Conservation (phyloP, 2,888 invertebrate genomes). For the Gryllus longicercus region DNA sequence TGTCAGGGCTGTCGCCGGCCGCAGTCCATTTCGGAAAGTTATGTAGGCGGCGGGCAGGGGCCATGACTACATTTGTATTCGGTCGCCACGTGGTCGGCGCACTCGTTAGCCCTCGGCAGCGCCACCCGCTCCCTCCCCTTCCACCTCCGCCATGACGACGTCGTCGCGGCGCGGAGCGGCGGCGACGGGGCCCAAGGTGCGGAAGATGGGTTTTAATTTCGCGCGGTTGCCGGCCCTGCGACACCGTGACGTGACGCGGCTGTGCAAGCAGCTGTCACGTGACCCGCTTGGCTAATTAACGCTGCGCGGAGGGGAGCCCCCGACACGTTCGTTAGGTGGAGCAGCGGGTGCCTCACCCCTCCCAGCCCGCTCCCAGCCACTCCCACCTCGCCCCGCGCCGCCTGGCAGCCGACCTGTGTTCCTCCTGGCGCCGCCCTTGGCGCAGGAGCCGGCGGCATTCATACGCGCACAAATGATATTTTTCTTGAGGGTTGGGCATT, state of each 20-base stretch:
- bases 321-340: slow-evolving; percentile 6
- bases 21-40: no score
- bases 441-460: not conserved
- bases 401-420: no score
- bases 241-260: not conserved
- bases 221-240: slow-evolving; percentile 17
- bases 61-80: not conserved
- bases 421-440: not conserved
- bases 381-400: not conserved
- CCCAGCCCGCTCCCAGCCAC: not conserved
- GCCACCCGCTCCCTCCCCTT: not conserved
- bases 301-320: not conserved
- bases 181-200: not conserved
- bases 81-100: not conserved
- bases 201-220: slow-evolving; percentile 17
- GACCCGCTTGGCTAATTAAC: slow-evolving; percentile 10
- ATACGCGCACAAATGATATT: no score
- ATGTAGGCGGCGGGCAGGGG: no score
- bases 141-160: not conserved
- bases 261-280: slow-evolving; percentile 17
- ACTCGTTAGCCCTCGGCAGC: not conserved
- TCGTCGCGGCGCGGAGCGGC: not conserved
- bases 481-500: no score
- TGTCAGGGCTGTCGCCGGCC: no score
- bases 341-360: not conserved